phyloP scores from a whole-genome alignment of 2,888 invertebrate genomes.

The Drosophila mercatorum region DNA sequence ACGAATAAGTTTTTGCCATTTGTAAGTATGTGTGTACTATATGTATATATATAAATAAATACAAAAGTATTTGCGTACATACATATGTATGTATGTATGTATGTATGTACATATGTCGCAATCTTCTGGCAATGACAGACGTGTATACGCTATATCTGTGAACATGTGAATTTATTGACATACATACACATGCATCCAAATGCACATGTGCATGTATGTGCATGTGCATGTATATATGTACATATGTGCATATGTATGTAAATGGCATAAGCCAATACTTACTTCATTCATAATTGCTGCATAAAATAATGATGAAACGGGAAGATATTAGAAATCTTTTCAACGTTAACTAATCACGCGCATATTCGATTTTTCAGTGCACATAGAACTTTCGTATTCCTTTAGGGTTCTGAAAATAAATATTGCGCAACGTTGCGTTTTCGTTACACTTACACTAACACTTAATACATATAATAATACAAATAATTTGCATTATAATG shows the following conservation, averaged over 20 bases:
- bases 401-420: slow-evolving; percentile 21
- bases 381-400: slow-evolving; percentile 3
- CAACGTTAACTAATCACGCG: not conserved
- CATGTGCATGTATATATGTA: not conserved
- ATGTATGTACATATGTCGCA: not conserved
- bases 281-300: slow-evolving; percentile 12
- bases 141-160: slow-evolving; percentile 4
- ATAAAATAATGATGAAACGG: not conserved
- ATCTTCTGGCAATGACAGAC: slow-evolving; percentile 13
- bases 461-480: slow-evolving; percentile 23
- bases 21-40: slow-evolving; percentile 1
- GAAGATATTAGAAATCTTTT: not conserved
- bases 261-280: slow-evolving; percentile 7
- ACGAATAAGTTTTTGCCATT: not conserved
- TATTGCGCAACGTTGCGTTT: slow-evolving; percentile 46
- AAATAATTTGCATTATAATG: slow-evolving; percentile 9
- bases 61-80: slow-evolving; percentile 6
- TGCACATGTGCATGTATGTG: too few relatives aligned
- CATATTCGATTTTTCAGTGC: slow-evolving; percentile 6
- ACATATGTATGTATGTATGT: not conserved
- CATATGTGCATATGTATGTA: not conserved
- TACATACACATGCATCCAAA: slow-evolving; percentile 16
- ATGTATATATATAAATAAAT: slow-evolving; percentile 10
- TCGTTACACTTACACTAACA: slow-evolving; percentile 21
- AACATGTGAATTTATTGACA: slow-evolving; percentile 8